These are phyloP conservation scores for Anastrepha ludens DNA, from an alignment of 1,140 invertebrate genomes.

Conservation along the genomic window DNA sequence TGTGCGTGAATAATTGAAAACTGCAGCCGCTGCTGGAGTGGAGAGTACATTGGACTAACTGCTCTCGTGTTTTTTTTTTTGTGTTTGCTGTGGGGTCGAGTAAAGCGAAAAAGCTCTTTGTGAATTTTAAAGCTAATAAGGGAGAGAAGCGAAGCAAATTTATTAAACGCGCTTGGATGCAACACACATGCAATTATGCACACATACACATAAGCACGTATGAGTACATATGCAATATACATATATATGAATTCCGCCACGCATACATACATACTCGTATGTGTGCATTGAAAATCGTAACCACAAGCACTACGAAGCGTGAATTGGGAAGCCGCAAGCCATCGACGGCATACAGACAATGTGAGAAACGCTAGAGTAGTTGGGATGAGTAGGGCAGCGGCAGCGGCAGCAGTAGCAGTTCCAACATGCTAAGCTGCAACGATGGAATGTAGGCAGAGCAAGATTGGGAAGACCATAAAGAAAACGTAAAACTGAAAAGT, in stretches of 20 bases:
- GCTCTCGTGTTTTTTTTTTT: not conserved
- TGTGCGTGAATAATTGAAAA: not conserved
- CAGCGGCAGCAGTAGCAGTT: not conserved
- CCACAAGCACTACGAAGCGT: not conserved
- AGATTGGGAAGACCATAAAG: not conserved
- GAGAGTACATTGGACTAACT: not conserved
- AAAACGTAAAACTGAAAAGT: conserved; percentile 18
- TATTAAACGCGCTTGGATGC: not conserved
- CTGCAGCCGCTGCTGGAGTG: not conserved
- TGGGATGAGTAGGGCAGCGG: not conserved
- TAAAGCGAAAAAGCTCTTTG: not conserved
- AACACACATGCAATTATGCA: not conserved
- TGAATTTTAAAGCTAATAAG: conserved; percentile 11
- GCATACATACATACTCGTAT: not conserved
- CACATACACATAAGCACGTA: not conserved
- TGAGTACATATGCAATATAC: not conserved
- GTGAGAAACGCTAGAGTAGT: not conserved
- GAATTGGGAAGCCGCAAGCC: conserved; percentile 8
- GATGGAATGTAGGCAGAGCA: not conserved
- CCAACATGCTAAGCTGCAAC: not conserved
- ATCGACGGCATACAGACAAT: not conserved
- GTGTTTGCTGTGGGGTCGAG: too few relatives aligned
- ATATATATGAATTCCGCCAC: not conserved
- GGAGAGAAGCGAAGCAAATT: not conserved
- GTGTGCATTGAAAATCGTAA: not conserved